phyloP scores from a whole-genome alignment of 2,888 invertebrate species.

The Epiblema foenella region DNA sequence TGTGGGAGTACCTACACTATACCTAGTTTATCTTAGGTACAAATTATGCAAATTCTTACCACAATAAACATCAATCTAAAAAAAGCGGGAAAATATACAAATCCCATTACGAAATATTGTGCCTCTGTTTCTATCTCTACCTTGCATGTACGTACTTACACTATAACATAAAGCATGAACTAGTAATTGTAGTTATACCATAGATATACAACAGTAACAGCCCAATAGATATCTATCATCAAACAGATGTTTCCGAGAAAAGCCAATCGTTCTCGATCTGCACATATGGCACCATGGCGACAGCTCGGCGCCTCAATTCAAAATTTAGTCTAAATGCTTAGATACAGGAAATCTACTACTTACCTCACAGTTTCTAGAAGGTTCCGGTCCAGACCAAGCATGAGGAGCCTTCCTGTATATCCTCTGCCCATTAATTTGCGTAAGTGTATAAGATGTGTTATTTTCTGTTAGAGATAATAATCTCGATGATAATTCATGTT shows the following conservation, averaged over 20 bases:
- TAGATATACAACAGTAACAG: too few relatives aligned
- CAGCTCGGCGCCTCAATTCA: slow-evolving; percentile 39
- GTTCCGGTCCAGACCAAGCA: slow-evolving; percentile 79
- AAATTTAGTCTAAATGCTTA: slow-evolving; percentile 7
- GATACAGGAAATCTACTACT: slow-evolving; percentile 45
- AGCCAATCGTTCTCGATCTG: slow-evolving; percentile 17
- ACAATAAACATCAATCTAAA: too few relatives aligned
- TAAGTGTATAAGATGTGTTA: slow-evolving; percentile 78
- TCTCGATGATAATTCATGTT: slow-evolving; percentile 82
- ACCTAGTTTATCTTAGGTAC: too few relatives aligned
- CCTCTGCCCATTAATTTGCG: slow-evolving; percentile 89
- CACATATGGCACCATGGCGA: not conserved
- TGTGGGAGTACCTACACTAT: too few relatives aligned
- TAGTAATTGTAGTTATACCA: too few relatives aligned
- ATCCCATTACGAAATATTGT: not conserved
- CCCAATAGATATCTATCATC: not conserved
- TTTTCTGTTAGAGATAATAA: slow-evolving; percentile 81
- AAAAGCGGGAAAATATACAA: too few relatives aligned
- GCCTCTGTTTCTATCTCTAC: not conserved
- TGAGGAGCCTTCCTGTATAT: slow-evolving; percentile 87
- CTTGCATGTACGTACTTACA: not conserved
- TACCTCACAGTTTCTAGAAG: slow-evolving; percentile 87
- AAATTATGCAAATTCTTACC: too few relatives aligned
- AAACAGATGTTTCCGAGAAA: slow-evolving; percentile 19
- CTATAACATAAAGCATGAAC: not conserved